These are phyloP conservation scores for Megalops cyprinoides DNA, from an alignment of 2,797 vertebrate species.

Conservation along the genomic window DNA sequence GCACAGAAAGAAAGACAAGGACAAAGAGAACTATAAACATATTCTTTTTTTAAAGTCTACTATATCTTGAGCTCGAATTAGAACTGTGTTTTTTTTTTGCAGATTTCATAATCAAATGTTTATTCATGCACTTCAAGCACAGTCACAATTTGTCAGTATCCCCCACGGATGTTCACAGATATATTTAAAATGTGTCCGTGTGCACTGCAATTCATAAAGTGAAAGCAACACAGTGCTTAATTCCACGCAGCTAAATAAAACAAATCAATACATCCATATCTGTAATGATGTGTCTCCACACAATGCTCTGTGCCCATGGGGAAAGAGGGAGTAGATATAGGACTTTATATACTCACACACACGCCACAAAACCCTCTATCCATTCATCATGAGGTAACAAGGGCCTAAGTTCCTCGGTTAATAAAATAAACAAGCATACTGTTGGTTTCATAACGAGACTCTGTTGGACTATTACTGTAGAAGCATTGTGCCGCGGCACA, in stretches of 20 bases:
- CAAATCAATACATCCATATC: slow-evolving; percentile 60
- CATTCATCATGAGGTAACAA: slow-evolving; percentile 65
- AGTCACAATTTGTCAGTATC: neutral
- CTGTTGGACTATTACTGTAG: slow-evolving; percentile 53
- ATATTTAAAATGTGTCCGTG: slow-evolving; percentile 3
- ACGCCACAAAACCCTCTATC: slow-evolving; percentile 37
- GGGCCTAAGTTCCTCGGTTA: slow-evolving; percentile 50
- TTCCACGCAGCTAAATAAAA: slow-evolving; percentile 35
- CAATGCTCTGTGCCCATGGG: slow-evolving; percentile 43
- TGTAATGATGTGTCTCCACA: slow-evolving; percentile 63
- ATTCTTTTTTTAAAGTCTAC: neutral
- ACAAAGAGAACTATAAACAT: neutral
- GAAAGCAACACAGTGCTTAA: slow-evolving; percentile 29
- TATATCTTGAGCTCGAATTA: neutral
- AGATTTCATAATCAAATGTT: slow-evolving; percentile 12
- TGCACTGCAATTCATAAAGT: slow-evolving; percentile 41
- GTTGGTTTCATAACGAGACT: slow-evolving; percentile 63
- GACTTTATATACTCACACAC: slow-evolving; percentile 61
- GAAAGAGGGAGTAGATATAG: slow-evolving; percentile 45
- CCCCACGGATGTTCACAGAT: neutral
- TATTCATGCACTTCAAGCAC: neutral
- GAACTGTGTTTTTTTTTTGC: neutral
- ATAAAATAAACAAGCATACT: slow-evolving; percentile 46
- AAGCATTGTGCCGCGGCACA: slow-evolving; percentile 58
- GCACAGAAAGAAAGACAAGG: too few species aligned